Evolutionary conservation across 2,888 invertebrate genomes (phyloP).

Genomic region (Drosophila birchii): DNA sequence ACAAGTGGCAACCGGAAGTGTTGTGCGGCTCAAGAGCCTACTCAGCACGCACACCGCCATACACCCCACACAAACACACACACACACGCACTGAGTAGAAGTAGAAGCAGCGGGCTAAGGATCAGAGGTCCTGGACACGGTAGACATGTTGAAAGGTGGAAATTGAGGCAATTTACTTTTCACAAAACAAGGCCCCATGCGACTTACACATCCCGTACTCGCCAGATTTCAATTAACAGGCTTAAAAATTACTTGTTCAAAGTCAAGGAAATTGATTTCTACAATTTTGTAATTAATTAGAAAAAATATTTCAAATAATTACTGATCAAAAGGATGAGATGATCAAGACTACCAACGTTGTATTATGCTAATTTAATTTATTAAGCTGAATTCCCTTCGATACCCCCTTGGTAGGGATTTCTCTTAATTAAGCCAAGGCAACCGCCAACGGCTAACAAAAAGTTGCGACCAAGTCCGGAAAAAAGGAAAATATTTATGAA

Average conservation of each 20-base stretch:
- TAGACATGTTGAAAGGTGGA: conserved; percentile 80
- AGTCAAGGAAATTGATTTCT: background rate
- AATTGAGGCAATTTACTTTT: conserved; percentile 78
- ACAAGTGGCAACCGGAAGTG: conserved; percentile 80
- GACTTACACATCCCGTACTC: conserved; percentile 33
- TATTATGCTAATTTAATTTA: conserved; percentile 33
- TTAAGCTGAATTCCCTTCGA: conserved; percentile 34
- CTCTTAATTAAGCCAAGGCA: conserved; percentile 67
- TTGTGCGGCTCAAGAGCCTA: conserved; percentile 78
- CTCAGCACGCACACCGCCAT: conserved; percentile 54
- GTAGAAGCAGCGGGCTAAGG: conserved; percentile 8
- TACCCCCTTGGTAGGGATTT: conserved; percentile 45
- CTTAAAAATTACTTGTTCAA: background rate
- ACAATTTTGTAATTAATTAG: background rate
- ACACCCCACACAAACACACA: conserved; percentile 8
- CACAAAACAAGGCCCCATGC: conserved; percentile 53
- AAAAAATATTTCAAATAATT: background rate
- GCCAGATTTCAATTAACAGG: conserved; percentile 3
- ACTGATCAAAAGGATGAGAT: background rate
- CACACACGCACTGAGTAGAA: background rate
- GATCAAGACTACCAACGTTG: background rate
- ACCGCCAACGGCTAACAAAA: conserved; percentile 21
- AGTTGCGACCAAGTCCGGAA: conserved; percentile 9
- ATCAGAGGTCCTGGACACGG: conserved; percentile 50
- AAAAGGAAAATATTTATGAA: conserved; percentile 70